Conservation (phyloP, 2,888 invertebrate genomes). For the Capitulum mitella region DNA sequence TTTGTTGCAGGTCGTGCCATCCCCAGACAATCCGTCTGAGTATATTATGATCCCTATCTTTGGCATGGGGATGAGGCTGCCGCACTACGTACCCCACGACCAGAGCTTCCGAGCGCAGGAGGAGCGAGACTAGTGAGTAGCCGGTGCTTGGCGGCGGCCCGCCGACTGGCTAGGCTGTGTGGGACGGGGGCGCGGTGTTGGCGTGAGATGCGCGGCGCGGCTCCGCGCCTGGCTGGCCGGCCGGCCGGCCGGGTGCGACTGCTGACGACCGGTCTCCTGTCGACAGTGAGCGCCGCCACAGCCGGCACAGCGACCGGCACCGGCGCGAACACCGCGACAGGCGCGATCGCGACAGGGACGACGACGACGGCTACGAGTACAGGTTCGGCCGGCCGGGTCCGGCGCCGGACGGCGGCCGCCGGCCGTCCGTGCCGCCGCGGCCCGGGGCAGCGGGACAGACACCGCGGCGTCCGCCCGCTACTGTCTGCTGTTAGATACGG, state of each 20-base stretch:
- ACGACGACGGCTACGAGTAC: neutral
- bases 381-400: too few relatives aligned
- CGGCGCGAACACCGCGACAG: neutral
- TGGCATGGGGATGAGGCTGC: conserved; percentile 12
- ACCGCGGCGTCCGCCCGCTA: too few relatives aligned
- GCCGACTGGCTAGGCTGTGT: too few relatives aligned
- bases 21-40: neutral
- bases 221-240: too few relatives aligned
- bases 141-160: neutral
- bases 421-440: neutral
- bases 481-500: too few relatives aligned
- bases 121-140: conserved; percentile 6
- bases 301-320: neutral
- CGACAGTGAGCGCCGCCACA: neutral
- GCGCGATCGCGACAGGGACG: neutral
- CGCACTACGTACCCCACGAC: conserved; percentile 2
- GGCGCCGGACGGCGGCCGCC: too few relatives aligned
- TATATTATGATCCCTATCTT: conserved; percentile 10
- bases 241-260: neutral
- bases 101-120: conserved; percentile 5
- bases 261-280: neutral
- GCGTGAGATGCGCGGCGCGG: neutral
- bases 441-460: too few relatives aligned
- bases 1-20: neutral
- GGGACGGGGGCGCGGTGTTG: neutral